A percentile compares a stretch with the other conserved stretches of the same genome.
Evolutionary conservation across 2,888 invertebrate species (phyloP).

Genomic region (Rhogogaster chlorosoma): DNA sequence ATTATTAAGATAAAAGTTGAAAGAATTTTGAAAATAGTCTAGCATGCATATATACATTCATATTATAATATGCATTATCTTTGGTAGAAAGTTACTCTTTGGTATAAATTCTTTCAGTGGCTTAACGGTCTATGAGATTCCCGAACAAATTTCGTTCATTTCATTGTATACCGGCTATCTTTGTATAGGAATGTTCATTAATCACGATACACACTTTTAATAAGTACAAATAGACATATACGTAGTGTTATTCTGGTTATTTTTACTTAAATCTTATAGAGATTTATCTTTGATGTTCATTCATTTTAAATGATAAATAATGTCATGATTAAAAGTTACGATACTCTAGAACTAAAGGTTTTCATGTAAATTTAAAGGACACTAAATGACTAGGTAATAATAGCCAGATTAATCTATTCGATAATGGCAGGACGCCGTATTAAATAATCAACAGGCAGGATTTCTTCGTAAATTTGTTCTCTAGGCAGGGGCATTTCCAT

Average conservation of each 20-base stretch:
- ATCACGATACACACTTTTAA: constrained; percentile 33
- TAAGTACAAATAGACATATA: constrained; percentile 47
- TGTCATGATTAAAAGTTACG: constrained; percentile 18
- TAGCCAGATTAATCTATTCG: constrained; percentile 37
- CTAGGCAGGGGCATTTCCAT: constrained; percentile 73
- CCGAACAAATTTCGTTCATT: background rate
- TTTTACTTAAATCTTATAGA: constrained; percentile 32
- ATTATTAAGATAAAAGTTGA: background rate
- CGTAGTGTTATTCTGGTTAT: constrained; percentile 24
- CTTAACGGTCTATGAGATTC: constrained; percentile 3
- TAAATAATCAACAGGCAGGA: constrained; percentile 14
- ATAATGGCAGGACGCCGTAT: constrained; percentile 16
- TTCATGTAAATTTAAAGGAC: constrained; percentile 12
- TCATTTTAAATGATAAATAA: constrained; percentile 27
- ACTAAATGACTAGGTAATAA: constrained; percentile 47
- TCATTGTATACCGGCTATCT: constrained; percentile 7
- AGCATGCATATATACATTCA: background rate
- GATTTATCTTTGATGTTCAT: constrained; percentile 16
- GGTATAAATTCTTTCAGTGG: constrained; percentile 39
- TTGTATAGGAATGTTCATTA: constrained; percentile 32
- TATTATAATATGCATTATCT: constrained; percentile 25
- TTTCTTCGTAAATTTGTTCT: background rate
- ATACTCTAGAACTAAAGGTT: constrained; percentile 27
- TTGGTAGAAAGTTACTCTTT: constrained; percentile 36
- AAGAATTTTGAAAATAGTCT: constrained; percentile 12